phyloP scores from a whole-genome alignment of 2,113 vertebrate genomes.

The Anarhynchus alexandrinus region DNA sequence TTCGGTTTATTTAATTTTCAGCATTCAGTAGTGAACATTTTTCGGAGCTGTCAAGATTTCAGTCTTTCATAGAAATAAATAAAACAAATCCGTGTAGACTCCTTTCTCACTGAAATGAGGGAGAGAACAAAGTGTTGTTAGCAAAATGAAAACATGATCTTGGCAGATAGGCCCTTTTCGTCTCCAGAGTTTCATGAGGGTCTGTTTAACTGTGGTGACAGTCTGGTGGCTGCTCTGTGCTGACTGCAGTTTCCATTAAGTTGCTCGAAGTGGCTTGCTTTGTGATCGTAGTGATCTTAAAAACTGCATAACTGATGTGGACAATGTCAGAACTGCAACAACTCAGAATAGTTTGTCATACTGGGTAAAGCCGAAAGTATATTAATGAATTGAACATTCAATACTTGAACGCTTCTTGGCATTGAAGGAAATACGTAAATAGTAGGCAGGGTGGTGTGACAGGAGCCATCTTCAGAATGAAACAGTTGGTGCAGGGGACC shows the following conservation, averaged over 20 bases:
- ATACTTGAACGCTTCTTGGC: background rate
- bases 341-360: background rate
- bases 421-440: background rate
- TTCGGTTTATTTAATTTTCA: background rate
- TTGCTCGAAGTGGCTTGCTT: background rate
- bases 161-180: background rate
- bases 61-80: background rate
- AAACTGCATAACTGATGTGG: background rate
- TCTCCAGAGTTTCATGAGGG: background rate
- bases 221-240: background rate
- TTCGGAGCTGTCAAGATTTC: background rate
- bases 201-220: background rate
- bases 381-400: background rate
- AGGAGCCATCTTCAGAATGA: background rate
- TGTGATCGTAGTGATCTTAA: background rate
- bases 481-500: background rate
- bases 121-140: background rate
- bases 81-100: background rate
- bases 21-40: background rate
- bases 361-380: background rate
- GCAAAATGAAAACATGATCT: background rate
- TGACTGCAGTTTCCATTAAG: background rate
- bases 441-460: background rate
- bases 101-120: background rate
- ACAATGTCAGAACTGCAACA: background rate